A percentile compares a stretch with the other conserved stretches of the same genome.
phyloP scores from a whole-genome alignment of 2,113 vertebrate species.

The Solea solea region DNA sequence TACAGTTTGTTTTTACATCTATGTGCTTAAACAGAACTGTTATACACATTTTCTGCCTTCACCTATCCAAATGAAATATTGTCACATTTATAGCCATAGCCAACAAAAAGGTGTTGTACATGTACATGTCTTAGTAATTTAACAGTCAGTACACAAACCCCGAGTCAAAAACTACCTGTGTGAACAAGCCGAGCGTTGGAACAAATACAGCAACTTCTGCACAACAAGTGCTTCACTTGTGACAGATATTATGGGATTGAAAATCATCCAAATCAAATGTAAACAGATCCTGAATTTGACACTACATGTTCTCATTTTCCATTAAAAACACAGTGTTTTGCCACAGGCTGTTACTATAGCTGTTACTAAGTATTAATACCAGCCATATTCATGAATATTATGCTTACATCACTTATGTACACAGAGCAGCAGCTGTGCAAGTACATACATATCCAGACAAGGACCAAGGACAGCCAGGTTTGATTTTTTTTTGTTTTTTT shows the following conservation, averaged over 20 bases:
- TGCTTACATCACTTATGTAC: neutral
- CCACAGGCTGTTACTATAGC: conserved; percentile 47
- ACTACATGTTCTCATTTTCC: conserved; percentile 41
- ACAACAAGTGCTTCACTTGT: conserved; percentile 23
- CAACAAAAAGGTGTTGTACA: too few species aligned
- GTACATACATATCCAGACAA: conserved; percentile 13
- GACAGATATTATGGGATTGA: conserved; percentile 46
- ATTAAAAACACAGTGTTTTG: conserved; percentile 14
- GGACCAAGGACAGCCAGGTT: conserved; percentile 9
- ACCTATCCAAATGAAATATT: too few species aligned
- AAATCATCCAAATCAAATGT: conserved; percentile 51
- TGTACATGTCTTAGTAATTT: neutral
- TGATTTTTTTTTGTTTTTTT: too few species aligned
- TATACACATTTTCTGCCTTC: too few species aligned
- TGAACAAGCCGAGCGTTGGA: conserved; percentile 25
- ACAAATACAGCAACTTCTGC: conserved; percentile 5
- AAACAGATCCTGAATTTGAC: conserved; percentile 57
- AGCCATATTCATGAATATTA: conserved; percentile 12
- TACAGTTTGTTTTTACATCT: too few species aligned
- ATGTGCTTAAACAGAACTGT: too few species aligned
- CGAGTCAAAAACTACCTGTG: conserved; percentile 17
- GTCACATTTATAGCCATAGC: too few species aligned
- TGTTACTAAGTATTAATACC: conserved; percentile 35
- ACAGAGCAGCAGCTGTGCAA: conserved; percentile 15
- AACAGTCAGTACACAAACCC: neutral